Percentiles rank a stretch among this genome's conserved stretches.
These are phyloP conservation scores for Ormyrus pomaceus DNA, from an alignment of 2,888 invertebrate genomes.

Conservation along the genomic window DNA sequence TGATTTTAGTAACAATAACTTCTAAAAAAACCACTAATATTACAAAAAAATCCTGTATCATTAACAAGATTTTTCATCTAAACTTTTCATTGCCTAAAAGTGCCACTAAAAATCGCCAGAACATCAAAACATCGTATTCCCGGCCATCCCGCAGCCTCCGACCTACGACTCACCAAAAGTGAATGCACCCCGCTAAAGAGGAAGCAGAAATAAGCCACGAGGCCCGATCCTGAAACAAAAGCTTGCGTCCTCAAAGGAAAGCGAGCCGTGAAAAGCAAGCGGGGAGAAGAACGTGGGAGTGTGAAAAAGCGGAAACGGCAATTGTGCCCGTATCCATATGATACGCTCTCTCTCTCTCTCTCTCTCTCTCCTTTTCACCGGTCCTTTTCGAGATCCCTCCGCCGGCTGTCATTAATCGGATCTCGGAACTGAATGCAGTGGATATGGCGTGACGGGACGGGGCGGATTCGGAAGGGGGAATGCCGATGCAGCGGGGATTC, in stretches of 20 bases:
- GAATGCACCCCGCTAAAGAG: too few species aligned
- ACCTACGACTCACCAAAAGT: too few species aligned
- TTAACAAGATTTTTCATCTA: too few species aligned
- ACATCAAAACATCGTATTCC: too few species aligned
- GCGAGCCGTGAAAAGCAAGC: background rate
- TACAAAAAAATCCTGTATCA: too few species aligned
- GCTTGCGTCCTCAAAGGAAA: constrained; percentile 6
- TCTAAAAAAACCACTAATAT: too few species aligned
- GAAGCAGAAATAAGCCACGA: too few species aligned
- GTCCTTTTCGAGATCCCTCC: constrained; percentile 4
- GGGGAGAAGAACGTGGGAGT: constrained; percentile 8
- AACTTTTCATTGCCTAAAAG: too few species aligned
- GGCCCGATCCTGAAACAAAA: background rate
- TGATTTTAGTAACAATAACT: too few species aligned
- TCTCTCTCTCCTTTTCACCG: constrained; percentile 23
- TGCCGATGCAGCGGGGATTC: background rate
- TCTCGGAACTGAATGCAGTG: constrained; percentile 16
- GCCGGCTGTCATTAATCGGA: constrained; percentile 32
- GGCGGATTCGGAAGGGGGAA: too few species aligned
- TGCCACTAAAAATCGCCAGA: too few species aligned
- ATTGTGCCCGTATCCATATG: constrained; percentile 56
- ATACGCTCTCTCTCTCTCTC: background rate
- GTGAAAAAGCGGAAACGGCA: constrained; percentile 60
- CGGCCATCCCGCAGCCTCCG: too few species aligned
- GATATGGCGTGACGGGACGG: background rate